Conservation (phyloP, 2,888 invertebrate genomes). For the Coelopa pilipes region DNA sequence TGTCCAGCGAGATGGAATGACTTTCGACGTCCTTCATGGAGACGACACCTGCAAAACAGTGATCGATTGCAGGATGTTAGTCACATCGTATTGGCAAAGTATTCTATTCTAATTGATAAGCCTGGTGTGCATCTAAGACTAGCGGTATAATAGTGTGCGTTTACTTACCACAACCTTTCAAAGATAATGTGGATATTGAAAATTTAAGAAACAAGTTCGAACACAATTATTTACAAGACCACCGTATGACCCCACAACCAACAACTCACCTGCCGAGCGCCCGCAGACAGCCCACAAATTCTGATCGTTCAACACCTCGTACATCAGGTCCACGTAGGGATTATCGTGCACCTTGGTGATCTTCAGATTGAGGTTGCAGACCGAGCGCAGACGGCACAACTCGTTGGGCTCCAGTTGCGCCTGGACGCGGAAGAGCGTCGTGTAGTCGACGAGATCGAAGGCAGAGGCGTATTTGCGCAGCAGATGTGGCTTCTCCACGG, state of each 20-base stretch:
- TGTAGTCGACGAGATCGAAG: conserved; percentile 84
- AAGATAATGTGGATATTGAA: conserved; percentile 21
- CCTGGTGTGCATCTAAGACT: not conserved
- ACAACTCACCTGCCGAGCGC: conserved; percentile 79
- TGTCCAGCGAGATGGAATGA: conserved; percentile 84
- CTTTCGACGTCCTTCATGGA: conserved; percentile 75
- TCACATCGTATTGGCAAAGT: not conserved
- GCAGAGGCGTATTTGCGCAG: conserved; percentile 73
- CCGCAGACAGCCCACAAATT: conserved; percentile 94
- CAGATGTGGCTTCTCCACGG: conserved; percentile 55
- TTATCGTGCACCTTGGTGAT: conserved; percentile 72
- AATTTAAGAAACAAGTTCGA: conserved; percentile 30
- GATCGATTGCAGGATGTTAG: not conserved
- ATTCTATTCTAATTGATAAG: not conserved
- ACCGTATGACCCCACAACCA: not conserved
- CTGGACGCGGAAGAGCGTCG: conserved; percentile 84
- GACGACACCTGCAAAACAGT: conserved; percentile 72
- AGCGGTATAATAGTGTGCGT: not conserved
- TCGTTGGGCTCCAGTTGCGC: conserved; percentile 80
- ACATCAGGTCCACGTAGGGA: conserved; percentile 76
- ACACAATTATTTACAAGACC: not conserved
- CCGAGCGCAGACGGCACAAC: conserved; percentile 87
- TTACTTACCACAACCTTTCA: conserved; percentile 39
- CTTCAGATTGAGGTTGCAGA: conserved; percentile 83
- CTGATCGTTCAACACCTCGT: conserved; percentile 92